These are phyloP conservation scores for Centrocercus urophasianus DNA, from an alignment of 2,113 vertebrate species.

Conservation along the genomic window DNA sequence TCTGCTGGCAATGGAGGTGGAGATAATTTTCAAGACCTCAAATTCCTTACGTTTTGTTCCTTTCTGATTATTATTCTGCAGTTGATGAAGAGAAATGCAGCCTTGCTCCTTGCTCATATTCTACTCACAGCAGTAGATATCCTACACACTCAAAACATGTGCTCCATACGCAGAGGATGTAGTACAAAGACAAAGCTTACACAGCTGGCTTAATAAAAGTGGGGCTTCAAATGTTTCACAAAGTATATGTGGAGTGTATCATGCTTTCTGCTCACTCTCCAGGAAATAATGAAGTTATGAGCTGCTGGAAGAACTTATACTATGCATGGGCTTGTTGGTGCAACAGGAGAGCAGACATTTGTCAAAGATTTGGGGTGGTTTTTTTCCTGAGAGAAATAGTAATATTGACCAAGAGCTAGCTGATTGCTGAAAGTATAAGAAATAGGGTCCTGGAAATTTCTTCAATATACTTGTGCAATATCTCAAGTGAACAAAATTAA, in stretches of 20 bases:
- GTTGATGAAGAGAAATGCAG: not conserved
- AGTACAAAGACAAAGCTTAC: not conserved
- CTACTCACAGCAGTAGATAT: not conserved
- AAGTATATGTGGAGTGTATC: not conserved
- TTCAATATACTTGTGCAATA: not conserved
- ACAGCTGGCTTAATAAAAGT: slow-evolving; percentile 14
- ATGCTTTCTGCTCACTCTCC: not conserved
- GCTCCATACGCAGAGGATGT: accelerated
- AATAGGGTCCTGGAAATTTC: not conserved
- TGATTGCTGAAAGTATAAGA: not conserved
- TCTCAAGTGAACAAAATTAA: not conserved
- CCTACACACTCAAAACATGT: not conserved
- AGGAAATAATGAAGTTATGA: not conserved
- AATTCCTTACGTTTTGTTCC: slow-evolving; percentile 35
- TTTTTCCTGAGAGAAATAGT: not conserved
- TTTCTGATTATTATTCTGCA: slow-evolving; percentile 43
- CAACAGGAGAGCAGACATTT: not conserved
- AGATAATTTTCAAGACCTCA: slow-evolving; percentile 40
- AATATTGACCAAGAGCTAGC: not conserved
- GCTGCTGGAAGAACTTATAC: not conserved
- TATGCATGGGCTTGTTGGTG: not conserved
- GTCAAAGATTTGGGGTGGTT: not conserved
- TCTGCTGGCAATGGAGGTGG: slow-evolving; percentile 29
- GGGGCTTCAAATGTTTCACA: not conserved
- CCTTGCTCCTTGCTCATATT: slow-evolving; percentile 33